Percentiles rank a stretch among this genome's conserved stretches.
Conservation (phyloP, 1,140 invertebrate genomes). For the Hylaeus anthracinus region DNA sequence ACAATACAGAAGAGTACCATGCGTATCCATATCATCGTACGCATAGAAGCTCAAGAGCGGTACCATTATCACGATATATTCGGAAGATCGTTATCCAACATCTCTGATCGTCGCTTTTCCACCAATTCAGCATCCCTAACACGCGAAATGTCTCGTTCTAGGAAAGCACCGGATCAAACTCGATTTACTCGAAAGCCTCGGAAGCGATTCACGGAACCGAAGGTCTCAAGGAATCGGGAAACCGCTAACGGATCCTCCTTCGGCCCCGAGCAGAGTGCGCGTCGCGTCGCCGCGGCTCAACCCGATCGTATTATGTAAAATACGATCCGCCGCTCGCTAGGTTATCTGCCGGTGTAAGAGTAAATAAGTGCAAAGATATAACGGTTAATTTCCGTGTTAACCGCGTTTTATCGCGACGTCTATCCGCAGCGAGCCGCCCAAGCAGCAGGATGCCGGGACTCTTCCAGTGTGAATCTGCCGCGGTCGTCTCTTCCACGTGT, state of each 20-base stretch:
- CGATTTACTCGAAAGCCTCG: no score
- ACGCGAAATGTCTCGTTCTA: no score
- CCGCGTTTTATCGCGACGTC: slow-evolving; percentile 77
- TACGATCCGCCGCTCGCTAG: slow-evolving; percentile 45
- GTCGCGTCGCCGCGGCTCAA: not conserved
- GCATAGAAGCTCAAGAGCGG: no score
- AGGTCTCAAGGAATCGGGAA: slow-evolving; percentile 13
- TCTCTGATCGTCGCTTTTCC: no score
- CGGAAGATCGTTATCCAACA: no score
- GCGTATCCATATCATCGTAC: no score
- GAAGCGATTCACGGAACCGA: not conserved
- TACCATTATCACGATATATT: no score
- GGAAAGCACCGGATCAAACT: no score
- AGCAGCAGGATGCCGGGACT: slow-evolving; percentile 71
- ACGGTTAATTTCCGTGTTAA: slow-evolving; percentile 81
- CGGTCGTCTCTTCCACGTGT: slow-evolving; percentile 39
- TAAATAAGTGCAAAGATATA: slow-evolving; percentile 80
- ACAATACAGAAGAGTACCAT: no score
- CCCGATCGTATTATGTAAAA: slow-evolving; percentile 60
- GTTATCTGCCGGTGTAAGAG: slow-evolving; percentile 66
- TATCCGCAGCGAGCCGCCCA: slow-evolving; percentile 74
- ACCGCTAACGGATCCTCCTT: slow-evolving; percentile 51
- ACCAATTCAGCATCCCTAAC: no score
- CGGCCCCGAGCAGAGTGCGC: not conserved
- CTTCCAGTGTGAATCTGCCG: slow-evolving; percentile 62